Evolutionary conservation across 2,113 vertebrate genomes (phyloP).

Genomic region (Cichladusa arquata): DNA sequence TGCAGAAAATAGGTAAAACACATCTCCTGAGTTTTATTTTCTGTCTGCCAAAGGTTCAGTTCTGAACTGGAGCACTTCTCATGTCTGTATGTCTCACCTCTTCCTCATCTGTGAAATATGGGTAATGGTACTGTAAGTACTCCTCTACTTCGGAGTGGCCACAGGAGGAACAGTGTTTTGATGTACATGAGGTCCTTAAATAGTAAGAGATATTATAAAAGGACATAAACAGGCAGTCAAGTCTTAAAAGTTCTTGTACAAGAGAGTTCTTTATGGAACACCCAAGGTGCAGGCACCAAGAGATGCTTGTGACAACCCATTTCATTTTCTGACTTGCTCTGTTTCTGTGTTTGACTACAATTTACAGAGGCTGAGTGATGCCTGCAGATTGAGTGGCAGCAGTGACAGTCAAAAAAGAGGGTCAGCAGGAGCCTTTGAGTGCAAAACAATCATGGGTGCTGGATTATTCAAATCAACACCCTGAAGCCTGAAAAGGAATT

Average conservation of each 20-base stretch:
- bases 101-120: background rate
- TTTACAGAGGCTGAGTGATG: background rate
- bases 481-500: background rate
- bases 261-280: background rate
- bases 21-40: background rate
- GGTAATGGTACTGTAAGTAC: background rate
- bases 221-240: background rate
- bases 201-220: background rate
- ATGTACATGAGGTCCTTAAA: background rate
- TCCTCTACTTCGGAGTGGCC: background rate
- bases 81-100: background rate
- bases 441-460: background rate
- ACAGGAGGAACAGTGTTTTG: background rate
- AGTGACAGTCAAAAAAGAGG: constrained; percentile 5
- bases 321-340: background rate
- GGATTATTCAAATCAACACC: background rate
- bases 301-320: background rate
- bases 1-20: background rate
- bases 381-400: background rate
- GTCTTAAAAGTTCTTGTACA: background rate
- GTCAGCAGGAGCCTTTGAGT: background rate
- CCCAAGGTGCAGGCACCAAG: background rate
- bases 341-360: background rate
- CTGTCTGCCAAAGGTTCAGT: background rate
- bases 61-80: background rate